These are phyloP conservation scores for Lydus trimaculatus DNA, from an alignment of 2,888 invertebrate species.

Conservation along the genomic window DNA sequence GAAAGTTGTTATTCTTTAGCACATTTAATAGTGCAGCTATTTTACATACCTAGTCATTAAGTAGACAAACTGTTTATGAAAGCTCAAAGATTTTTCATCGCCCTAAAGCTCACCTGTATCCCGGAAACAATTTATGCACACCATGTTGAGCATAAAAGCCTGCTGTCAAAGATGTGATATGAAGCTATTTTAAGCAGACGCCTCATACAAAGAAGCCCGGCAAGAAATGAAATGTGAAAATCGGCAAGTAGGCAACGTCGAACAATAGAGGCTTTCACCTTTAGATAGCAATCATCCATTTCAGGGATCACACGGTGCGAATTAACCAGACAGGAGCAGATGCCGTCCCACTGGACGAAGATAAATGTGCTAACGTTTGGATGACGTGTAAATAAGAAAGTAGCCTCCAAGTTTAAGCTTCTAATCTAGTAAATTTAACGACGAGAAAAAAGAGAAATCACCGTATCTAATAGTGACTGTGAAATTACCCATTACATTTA, in stretches of 20 bases:
- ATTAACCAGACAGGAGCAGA: slow-evolving; percentile 46
- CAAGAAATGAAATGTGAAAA: slow-evolving; percentile 48
- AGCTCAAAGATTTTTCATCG: slow-evolving; percentile 10
- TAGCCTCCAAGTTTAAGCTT: slow-evolving; percentile 37
- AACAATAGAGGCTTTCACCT: slow-evolving; percentile 49
- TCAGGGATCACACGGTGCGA: slow-evolving; percentile 44
- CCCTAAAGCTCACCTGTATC: slow-evolving; percentile 17
- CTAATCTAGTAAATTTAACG: slow-evolving; percentile 23
- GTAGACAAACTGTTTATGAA: neutral
- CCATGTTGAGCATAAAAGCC: slow-evolving; percentile 31
- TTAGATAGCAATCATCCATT: slow-evolving; percentile 54
- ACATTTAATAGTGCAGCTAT: no score
- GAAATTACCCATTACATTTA: neutral
- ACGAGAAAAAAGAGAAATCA: slow-evolving; percentile 15
- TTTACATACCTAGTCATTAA: neutral
- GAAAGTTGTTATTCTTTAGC: neutral
- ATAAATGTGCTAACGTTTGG: slow-evolving; percentile 40
- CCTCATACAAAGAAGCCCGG: slow-evolving; percentile 43
- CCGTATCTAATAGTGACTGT: neutral
- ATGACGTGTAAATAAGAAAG: slow-evolving; percentile 47
- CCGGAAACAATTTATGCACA: slow-evolving; percentile 31
- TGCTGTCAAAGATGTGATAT: slow-evolving; percentile 45
- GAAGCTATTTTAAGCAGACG: slow-evolving; percentile 48
- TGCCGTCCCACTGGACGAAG: slow-evolving; percentile 45
- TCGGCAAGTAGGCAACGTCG: slow-evolving; percentile 40